Evolutionary conservation across 2,888 invertebrate species (phyloP), one percentile per base, ranked within the genome.

Genomic region (Bombylius major): DNA sequence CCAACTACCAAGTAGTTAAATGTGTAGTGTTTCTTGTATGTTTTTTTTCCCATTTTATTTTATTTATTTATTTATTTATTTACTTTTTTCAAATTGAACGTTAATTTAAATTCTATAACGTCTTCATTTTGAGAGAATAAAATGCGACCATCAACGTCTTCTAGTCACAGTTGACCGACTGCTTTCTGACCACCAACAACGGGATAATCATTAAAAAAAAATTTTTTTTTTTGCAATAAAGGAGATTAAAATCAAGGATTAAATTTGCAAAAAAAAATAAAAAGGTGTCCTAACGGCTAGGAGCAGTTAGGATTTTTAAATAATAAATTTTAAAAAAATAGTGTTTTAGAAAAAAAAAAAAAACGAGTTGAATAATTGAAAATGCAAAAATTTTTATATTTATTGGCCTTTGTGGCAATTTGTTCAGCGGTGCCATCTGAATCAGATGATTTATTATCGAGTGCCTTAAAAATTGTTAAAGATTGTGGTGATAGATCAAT

Each of bases 401-500:
- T 71, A 52, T 65, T 72, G 57, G 70, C 78, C 61, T 63, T 81
- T 67, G 73, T 79, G 67, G 73, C 77, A 56, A 66, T 75, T 59
- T 72, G 77, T 49, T 73, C 76, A 34, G 75, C 75, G 63, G 75
- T 75, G 46, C 71, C 75, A 65, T 71, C 73, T 50, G 79, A 80
- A 56, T 78, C 82, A 60, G 80, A 78, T 48, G 69, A 65, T 62
- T 68, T 78, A 50, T 70, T 86, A 68, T 81, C 81, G 62, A 80
- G 80, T 47, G 84, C 84, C 11, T 75, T 86, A 58, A 79, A 78
- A 68, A 82, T 86, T 70, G 76, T 87, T 60, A 81, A 84, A 76
- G 83, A 83, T 66, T 87, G 87, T 72, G 82, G 82, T 53, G 77
- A 79, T 64, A 82, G 80, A 65, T 82, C 84, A 64, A 78, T 86